Evolutionary conservation across 2,888 invertebrate species (phyloP), one percentile per base, ranked within the genome.

Genomic region (Anticlea derivata): DNA sequence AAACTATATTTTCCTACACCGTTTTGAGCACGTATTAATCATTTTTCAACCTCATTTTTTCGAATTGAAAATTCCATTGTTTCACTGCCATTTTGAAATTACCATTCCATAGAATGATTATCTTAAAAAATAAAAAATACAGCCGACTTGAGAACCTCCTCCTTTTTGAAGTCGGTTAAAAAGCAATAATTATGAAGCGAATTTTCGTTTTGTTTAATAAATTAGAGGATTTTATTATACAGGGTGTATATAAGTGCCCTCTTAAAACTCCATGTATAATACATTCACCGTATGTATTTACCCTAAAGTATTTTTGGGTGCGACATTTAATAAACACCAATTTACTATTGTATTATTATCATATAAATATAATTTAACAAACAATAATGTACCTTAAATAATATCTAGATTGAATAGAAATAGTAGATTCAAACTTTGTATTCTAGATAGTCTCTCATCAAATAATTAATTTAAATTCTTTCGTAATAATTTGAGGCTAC

Each of bases 121-220:
- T 40, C 34, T 5, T 17, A 17, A 7, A n/a, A n/a, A n/a, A n/a
- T n/a, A n/a, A n/a, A n/a, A n/a, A n/a, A n/a, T n/a, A n/a, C n/a
- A n/a, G n/a, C n/a, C n/a, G n/a, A n/a, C n/a, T n/a, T n/a, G n/a
- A n/a, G n/a, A n/a, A n/a, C n/a, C n/a, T n/a, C n/a, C n/a, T n/a
- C n/a, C n/a, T n/a, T n/a, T n/a, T n/a, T n/a, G n/a, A n/a, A n/a
- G n/a, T n/a, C n/a, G n/a, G n/a, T n/a, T n/a, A n/a, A n/a, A 23
- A 54, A 62, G 65, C 64, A 63, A 66, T 66, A 64, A 60, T 50
- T 29, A 51, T 47, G 53, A 55, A 60, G 58, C 50, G 58, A 58
- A 54, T 30, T 24, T 30, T 47, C 26, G 7, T 41, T 24, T 49
- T 46, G 45, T 52, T 45, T 47, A 50, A 10, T 39, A 27, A 26